Evolutionary conservation across 2,797 vertebrate species (phyloP).

Genomic region (Chaunax sp.): DNA sequence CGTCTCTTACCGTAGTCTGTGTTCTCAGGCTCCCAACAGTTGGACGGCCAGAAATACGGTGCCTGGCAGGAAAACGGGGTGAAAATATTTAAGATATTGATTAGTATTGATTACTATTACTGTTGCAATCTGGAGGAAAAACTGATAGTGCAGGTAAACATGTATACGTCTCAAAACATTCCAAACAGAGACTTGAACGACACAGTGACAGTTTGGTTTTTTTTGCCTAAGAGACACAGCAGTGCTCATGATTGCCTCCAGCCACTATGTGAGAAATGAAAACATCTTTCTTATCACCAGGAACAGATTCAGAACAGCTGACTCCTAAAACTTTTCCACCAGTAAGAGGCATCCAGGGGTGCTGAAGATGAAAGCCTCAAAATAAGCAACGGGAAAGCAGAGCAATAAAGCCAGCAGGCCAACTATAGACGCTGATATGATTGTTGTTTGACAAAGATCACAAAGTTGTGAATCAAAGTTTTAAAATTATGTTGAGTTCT

Average conservation of each 20-base stretch:
- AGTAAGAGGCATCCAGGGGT: constrained; percentile 30
- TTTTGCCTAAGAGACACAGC: constrained; percentile 24
- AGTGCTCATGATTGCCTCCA: constrained; percentile 13
- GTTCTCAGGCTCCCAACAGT: constrained; percentile 99
- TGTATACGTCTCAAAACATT: background rate
- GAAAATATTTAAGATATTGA: background rate
- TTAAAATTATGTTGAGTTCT: background rate
- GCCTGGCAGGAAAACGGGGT: constrained; percentile 79
- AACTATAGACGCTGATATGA: constrained; percentile 19
- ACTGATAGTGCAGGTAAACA: background rate
- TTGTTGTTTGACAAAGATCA: background rate
- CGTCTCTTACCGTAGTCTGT: constrained; percentile 93
- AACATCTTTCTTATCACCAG: constrained; percentile 34
- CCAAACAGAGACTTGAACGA: constrained; percentile 26
- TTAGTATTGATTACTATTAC: background rate
- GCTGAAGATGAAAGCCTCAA: constrained; percentile 28
- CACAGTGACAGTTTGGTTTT: too few relatives aligned
- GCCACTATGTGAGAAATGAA: constrained; percentile 27
- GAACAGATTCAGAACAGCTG: constrained; percentile 39
- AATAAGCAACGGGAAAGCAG: constrained; percentile 31
- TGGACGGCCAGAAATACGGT: constrained; percentile 97
- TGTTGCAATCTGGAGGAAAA: too few relatives aligned
- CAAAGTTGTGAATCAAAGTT: constrained; percentile 12
- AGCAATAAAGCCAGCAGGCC: constrained; percentile 29
- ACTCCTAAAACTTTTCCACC: constrained; percentile 16